Evolutionary conservation across 1,140 invertebrate species (phyloP).

Genomic region (Pseudomyrmex cubaensis): DNA sequence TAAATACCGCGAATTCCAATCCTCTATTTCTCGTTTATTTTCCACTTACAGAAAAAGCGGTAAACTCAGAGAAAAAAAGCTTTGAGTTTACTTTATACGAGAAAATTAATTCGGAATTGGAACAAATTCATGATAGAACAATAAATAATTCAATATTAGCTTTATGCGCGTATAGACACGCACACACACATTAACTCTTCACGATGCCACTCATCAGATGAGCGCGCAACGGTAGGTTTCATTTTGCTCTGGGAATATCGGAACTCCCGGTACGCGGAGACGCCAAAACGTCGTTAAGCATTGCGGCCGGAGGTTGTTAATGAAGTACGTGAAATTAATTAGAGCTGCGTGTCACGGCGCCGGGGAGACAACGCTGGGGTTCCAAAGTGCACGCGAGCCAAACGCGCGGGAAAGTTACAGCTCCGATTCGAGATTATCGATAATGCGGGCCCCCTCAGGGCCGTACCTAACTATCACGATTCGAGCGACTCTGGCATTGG

Average conservation of each 20-base stretch:
- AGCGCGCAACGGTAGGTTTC: slow-evolving; percentile 26
- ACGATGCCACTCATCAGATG: slow-evolving; percentile 58
- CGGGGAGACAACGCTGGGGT: slow-evolving; percentile 58
- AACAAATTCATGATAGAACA: not conserved
- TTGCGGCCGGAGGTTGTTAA: slow-evolving; percentile 68
- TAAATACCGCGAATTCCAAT: slow-evolving; percentile 52
- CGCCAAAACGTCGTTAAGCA: slow-evolving; percentile 67
- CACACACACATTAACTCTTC: slow-evolving; percentile 47
- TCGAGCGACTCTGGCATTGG: slow-evolving; percentile 44
- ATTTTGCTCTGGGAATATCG: slow-evolving; percentile 42
- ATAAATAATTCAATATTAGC: not conserved
- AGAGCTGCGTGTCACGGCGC: slow-evolving; percentile 64
- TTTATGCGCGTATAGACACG: no score
- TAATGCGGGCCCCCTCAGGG: slow-evolving; percentile 63
- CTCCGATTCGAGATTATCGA: slow-evolving; percentile 74
- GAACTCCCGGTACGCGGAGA: slow-evolving; percentile 43
- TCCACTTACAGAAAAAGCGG: not conserved
- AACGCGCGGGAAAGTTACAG: slow-evolving; percentile 57
- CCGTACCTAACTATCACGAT: slow-evolving; percentile 63
- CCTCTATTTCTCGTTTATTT: slow-evolving; percentile 45
- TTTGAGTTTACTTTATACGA: not conserved
- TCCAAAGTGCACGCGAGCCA: slow-evolving; percentile 21
- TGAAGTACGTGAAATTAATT: slow-evolving; percentile 75
- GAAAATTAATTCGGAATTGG: not conserved
- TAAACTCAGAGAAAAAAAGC: not conserved